These are phyloP conservation scores for Hyperoplus lanceolatus DNA, from an alignment of 2,797 vertebrate genomes.

Conservation along the genomic window DNA sequence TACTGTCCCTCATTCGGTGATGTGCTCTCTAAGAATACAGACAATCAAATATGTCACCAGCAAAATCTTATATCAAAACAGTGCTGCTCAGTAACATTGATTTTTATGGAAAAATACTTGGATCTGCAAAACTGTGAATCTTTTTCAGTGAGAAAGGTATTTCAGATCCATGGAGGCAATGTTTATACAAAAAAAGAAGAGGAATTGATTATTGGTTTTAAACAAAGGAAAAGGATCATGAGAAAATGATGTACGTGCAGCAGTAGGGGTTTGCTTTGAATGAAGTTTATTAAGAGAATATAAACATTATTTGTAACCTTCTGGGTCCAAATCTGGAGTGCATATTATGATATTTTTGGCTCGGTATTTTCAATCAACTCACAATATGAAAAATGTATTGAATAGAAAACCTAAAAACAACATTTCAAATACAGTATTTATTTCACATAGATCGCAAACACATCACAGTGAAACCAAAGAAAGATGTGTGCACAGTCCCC, in stretches of 20 bases:
- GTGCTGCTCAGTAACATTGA: not conserved
- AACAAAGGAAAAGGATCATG: not conserved
- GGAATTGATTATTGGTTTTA: not conserved
- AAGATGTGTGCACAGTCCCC: not conserved
- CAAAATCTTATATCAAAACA: conserved; percentile 1
- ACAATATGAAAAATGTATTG: not conserved
- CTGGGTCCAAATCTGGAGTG: not conserved
- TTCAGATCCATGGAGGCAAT: not conserved
- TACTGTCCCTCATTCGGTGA: conserved; percentile 27
- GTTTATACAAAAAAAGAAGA: not conserved
- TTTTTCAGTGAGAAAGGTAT: not conserved
- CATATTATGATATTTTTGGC: not conserved
- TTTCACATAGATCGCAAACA: not conserved
- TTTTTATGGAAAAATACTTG: not conserved
- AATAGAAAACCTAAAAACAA: not conserved
- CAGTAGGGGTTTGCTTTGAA: not conserved
- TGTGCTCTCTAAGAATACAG: conserved; percentile 18
- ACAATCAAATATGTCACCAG: not conserved
- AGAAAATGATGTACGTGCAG: not conserved
- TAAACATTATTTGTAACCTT: conserved; percentile 7
- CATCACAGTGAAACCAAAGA: not conserved
- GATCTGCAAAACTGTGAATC: not conserved
- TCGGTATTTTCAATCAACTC: not conserved
- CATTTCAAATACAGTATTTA: no score
- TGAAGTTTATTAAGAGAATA: not conserved